These are phyloP conservation scores for Labeo calbasu DNA, from an alignment of 2,797 vertebrate genomes.

Conservation along the genomic window DNA sequence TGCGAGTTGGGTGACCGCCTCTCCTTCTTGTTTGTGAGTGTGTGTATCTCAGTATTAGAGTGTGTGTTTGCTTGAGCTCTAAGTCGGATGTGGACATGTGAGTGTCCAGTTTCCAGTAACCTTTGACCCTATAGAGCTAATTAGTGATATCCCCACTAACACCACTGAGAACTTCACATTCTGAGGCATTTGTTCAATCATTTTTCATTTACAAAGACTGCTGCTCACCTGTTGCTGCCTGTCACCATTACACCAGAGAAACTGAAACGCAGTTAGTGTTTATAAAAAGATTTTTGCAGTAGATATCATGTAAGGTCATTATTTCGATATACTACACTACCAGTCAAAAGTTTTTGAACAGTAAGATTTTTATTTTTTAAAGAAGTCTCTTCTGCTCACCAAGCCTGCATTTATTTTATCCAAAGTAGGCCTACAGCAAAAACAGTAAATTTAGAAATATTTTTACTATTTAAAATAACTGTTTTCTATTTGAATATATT, in stretches of 20 bases:
- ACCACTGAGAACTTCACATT: slow-evolving; percentile 46
- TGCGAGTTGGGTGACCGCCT: slow-evolving; percentile 29
- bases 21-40: slow-evolving; percentile 15
- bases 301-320: background rate
- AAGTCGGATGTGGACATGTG: slow-evolving; percentile 53
- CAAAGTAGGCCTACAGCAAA: no score
- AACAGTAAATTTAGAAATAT: no score
- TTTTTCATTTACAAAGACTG: slow-evolving; percentile 39
- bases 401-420: no score
- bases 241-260: slow-evolving; percentile 1
- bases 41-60: slow-evolving; percentile 10
- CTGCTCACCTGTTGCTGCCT: slow-evolving; percentile 45
- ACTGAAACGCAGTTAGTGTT: slow-evolving; percentile 7
- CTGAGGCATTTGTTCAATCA: slow-evolving; percentile 35
- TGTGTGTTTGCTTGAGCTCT: slow-evolving; percentile 42
- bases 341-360: no score
- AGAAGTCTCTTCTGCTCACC: no score
- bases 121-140: slow-evolving; percentile 63
- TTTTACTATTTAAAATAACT: no score
- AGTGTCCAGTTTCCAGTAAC: slow-evolving; percentile 62
- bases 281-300: slow-evolving; percentile 5
- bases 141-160: slow-evolving; percentile 56
- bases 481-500: no score
- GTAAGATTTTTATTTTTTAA: no score
- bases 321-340: background rate